Base-by-base conservation (phyloP, 2,797 vertebrate species). In the Holocentrus rufus region DNA sequence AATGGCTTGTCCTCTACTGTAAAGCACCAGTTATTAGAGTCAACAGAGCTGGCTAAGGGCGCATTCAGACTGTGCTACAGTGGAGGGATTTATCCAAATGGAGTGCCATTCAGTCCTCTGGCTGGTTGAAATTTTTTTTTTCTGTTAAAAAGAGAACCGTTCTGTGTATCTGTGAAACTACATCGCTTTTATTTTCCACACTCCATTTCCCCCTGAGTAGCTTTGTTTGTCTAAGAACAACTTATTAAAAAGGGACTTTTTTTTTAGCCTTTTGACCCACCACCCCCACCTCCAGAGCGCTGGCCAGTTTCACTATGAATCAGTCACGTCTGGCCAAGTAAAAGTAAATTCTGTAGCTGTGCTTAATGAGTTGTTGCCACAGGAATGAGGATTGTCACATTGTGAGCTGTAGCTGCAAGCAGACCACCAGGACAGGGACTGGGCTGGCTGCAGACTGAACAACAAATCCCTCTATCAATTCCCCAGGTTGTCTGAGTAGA, bases 321-420 rank as follows among this genome's bases (percentile, higher is more conserved):
- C 68, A 71, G 54, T 78, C 60, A 75, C 46, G 25, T 69, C 53
- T 74, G 73, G 72, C 68, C 76, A 78, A 72, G 62, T 76, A 72
- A 25, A 72, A 64, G 63, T 75, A 27, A 42, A 68, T 27, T 58
- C 44, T 56, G 52, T 34, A 39, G 58, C 69, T 62, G 34, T 58
- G 60, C 76, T 57, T 82, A 77, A 81, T 87, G 77, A 71, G 44
- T 34, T 75, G 88, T 92, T 91, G 57, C 89, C 85, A 91, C 90
- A 68, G 87, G 74, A 85, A 91, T 88, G 2, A 14, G 5, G 31
- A 18, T 66, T 57, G 71, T 84, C 76, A 67, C 72, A 27, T 73
- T 65, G 73, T 82, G 83, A 76, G 75, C 42, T 52, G 39, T 64
- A 56, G 74, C 55, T 68, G 79, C 60, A 82, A 81, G 86, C 71